phyloP scores from a whole-genome alignment of 2,888 invertebrate genomes.

The Parapristionchus giblindavisi region DNA sequence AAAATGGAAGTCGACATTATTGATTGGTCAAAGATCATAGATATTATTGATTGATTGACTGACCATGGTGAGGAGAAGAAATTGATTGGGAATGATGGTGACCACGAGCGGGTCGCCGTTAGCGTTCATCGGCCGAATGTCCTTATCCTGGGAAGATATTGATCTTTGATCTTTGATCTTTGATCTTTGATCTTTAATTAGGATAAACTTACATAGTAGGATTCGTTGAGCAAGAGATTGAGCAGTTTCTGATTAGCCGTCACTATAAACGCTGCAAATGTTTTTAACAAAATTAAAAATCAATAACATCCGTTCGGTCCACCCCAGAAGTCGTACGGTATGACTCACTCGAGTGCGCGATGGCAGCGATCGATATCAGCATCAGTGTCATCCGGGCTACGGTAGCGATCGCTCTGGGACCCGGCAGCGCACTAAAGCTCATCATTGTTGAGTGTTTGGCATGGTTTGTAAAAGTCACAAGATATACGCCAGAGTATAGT shows the following conservation, averaged over 20 bases:
- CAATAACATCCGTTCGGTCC: too few relatives aligned
- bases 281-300: background rate
- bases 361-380: too few relatives aligned
- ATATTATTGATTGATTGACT: background rate
- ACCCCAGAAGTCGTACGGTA: too few relatives aligned
- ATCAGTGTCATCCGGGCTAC: too few relatives aligned
- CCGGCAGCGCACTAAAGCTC: too few relatives aligned
- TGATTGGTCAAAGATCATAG: background rate
- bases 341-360: too few relatives aligned
- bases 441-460: too few relatives aligned
- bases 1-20: background rate
- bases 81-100: conserved; percentile 50
- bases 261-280: conserved; percentile 6
- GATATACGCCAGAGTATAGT: too few relatives aligned
- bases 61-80: conserved; percentile 49
- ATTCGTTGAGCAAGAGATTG: conserved; percentile 2
- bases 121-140: conserved; percentile 6
- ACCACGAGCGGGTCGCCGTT: conserved; percentile 43
- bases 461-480: too few relatives aligned
- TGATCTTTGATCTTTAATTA: background rate
- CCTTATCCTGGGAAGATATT: conserved; percentile 17
- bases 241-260: conserved; percentile 30
- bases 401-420: too few relatives aligned
- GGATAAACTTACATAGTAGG: conserved; percentile 23
- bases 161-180: too few relatives aligned